These are phyloP conservation scores for Unio delphinus DNA, from an alignment of 2,888 invertebrate genomes.

Conservation along the genomic window DNA sequence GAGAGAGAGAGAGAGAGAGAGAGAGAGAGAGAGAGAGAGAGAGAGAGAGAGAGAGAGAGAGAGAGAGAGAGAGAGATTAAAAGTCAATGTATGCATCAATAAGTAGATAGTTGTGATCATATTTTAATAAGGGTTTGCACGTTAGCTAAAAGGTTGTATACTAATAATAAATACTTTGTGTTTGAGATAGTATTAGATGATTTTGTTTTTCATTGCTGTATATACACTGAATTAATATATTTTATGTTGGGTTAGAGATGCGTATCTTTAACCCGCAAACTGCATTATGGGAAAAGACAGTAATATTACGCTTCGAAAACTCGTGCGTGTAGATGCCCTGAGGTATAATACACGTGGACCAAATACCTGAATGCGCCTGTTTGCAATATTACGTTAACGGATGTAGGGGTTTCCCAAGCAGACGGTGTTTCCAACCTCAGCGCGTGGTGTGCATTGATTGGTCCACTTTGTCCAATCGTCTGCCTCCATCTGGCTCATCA, in stretches of 20 bases:
- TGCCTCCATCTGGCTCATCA: conserved; percentile 62
- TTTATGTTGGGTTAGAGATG: too few species aligned
- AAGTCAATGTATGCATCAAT: too few species aligned
- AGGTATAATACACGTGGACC: not conserved
- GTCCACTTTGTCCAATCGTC: conserved; percentile 56
- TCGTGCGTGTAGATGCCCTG: too few species aligned
- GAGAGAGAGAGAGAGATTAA: not conserved
- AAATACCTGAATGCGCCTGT: not conserved
- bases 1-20: conserved; percentile 4
- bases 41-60: conserved; percentile 6
- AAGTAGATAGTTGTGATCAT: not conserved
- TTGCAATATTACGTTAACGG: conserved; percentile 5
- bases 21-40: conserved; percentile 5
- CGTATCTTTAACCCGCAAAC: not conserved
- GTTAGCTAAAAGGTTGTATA: too few species aligned
- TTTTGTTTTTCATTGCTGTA: too few species aligned
- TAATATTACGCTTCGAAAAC: not conserved
- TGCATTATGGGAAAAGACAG: not conserved
- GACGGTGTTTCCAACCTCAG: conserved; percentile 35
- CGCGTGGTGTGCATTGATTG: conserved; percentile 65
- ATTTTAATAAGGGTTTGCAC: not conserved
- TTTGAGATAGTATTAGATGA: too few species aligned
- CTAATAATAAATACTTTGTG: too few species aligned
- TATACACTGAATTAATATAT: too few species aligned
- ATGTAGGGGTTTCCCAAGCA: conserved; percentile 13